Evolutionary conservation across 2,113 vertebrate species (phyloP).

Genomic region (Eurypyga helias): DNA sequence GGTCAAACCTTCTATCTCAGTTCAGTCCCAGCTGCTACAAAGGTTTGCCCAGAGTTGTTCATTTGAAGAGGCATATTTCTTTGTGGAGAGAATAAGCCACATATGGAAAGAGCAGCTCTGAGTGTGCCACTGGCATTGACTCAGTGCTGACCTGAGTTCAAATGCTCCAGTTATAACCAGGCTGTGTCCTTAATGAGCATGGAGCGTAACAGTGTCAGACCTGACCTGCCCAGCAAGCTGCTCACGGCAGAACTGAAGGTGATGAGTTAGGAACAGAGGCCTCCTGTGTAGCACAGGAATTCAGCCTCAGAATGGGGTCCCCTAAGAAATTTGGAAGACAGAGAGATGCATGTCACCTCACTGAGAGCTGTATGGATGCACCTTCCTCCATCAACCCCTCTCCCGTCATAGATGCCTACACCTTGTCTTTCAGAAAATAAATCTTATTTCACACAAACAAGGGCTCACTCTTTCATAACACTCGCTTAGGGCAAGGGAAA

Average conservation of each 20-base stretch:
- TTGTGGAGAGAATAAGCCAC: background rate
- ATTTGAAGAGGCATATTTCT: background rate
- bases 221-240: background rate
- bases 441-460: background rate
- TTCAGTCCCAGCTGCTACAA: conserved; percentile 3
- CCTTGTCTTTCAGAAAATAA: background rate
- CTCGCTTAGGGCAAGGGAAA: background rate
- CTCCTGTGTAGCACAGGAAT: background rate
- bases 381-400: background rate
- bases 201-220: background rate
- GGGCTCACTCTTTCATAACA: background rate
- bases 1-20: conserved; percentile 15
- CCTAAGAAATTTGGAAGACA: background rate
- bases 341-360: background rate
- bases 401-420: background rate
- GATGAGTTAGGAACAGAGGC: background rate
- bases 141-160: background rate
- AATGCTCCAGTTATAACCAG: background rate
- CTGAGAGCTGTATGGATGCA: background rate
- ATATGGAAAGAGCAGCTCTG: background rate
- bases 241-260: background rate
- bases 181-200: background rate
- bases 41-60: conserved; percentile 2
- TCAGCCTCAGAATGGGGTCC: background rate
- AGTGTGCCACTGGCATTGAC: background rate